Evolutionary conservation across 2,797 vertebrate genomes (phyloP).

Genomic region (Sebastes glaucus): DNA sequence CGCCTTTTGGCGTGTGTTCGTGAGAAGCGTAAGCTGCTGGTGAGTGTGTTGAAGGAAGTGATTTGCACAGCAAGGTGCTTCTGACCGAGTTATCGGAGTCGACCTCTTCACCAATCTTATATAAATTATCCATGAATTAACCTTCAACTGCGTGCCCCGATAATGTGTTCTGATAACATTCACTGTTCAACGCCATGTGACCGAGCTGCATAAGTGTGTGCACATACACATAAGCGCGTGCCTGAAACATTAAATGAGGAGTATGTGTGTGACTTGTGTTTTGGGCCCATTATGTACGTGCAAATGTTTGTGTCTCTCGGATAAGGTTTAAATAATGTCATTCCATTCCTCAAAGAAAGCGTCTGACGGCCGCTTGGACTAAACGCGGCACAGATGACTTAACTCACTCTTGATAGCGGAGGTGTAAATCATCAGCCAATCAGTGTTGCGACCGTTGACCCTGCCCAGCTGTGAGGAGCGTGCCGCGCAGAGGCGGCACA

Average conservation of each 20-base stretch:
- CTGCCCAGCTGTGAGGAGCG: constrained; percentile 74
- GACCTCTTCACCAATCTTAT: constrained; percentile 44
- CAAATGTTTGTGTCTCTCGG: not conserved
- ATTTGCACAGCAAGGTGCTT: constrained; percentile 39
- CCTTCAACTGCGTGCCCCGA: constrained; percentile 28
- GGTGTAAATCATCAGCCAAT: constrained; percentile 65
- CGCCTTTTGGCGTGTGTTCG: not conserved
- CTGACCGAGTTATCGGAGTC: constrained; percentile 37
- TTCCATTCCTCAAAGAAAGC: constrained; percentile 45
- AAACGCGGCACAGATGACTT: constrained; percentile 67
- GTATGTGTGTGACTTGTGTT: not conserved
- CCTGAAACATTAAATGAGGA: constrained; percentile 4
- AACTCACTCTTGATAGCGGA: constrained; percentile 63
- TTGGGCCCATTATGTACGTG: not conserved
- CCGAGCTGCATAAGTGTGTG: not conserved
- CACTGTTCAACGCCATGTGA: constrained; percentile 35
- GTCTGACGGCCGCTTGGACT: constrained; percentile 55
- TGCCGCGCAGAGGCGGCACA: constrained; percentile 49
- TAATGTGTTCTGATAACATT: constrained; percentile 52
- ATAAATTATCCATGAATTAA: constrained; percentile 59
- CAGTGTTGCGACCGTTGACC: constrained; percentile 60
- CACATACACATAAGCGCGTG: not conserved
- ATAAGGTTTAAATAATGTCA: constrained; percentile 3
- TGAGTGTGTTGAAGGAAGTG: constrained; percentile 18
- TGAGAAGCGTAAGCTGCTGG: constrained; percentile 1